Conservation (phyloP, 2,888 invertebrate genomes). For the Iphiclides podalirius region DNA sequence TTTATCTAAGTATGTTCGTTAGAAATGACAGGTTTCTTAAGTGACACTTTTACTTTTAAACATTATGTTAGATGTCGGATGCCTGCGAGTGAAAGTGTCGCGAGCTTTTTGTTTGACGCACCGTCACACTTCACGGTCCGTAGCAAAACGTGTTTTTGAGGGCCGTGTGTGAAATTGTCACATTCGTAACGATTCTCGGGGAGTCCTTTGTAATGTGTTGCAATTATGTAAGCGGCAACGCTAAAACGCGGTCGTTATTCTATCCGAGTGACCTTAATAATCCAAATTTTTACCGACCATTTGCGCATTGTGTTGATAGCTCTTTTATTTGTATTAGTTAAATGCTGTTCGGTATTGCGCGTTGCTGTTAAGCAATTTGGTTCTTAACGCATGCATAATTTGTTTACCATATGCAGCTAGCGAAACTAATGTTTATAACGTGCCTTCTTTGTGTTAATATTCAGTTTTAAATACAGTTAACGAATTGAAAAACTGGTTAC, state of each 20-base stretch:
- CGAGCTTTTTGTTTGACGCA: conserved; percentile 36
- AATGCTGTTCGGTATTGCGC: conserved; percentile 4
- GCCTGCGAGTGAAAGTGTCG: conserved; percentile 41
- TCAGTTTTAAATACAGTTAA: neutral
- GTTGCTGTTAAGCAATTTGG: conserved; percentile 13
- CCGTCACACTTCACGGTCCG: conserved; percentile 33
- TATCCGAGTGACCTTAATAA: conserved; percentile 10
- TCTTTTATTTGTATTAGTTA: conserved; percentile 22
- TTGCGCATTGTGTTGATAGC: conserved; percentile 12
- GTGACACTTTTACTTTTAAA: conserved; percentile 62
- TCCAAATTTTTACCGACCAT: conserved; percentile 17
- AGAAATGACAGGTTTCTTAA: conserved; percentile 42
- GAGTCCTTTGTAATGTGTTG: conserved; percentile 28
- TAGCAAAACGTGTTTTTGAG: conserved; percentile 16
- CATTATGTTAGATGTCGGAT: conserved; percentile 31
- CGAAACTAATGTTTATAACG: neutral
- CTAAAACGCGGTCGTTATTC: conserved; percentile 11
- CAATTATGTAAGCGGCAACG: conserved; percentile 33
- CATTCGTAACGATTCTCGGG: conserved; percentile 16
- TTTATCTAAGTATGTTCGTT: conserved; percentile 23
- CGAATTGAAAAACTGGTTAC: neutral
- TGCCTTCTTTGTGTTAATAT: neutral
- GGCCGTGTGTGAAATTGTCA: conserved; percentile 25
- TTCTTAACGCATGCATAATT: conserved; percentile 10
- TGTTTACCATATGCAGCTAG: conserved; percentile 2